These are phyloP conservation scores for Halcyon leucocephala DNA, from an alignment of 2,797 vertebrate genomes.

Conservation along the genomic window DNA sequence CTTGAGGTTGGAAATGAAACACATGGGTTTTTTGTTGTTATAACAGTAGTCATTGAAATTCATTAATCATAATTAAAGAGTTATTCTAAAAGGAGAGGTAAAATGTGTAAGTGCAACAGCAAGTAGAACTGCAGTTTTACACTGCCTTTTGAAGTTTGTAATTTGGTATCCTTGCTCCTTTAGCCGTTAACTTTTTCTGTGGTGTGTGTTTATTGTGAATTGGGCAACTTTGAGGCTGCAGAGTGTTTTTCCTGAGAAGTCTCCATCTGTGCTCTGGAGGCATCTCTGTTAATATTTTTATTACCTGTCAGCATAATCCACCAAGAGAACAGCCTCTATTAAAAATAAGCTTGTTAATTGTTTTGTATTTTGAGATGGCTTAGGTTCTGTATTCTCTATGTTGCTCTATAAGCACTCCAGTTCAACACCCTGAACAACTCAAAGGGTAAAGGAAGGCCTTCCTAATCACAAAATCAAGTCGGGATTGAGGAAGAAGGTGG, in stretches of 20 bases:
- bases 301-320: background rate
- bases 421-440: background rate
- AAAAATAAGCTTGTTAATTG: background rate
- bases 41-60: background rate
- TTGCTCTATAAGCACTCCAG: background rate
- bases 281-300: background rate
- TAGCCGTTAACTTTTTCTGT: background rate
- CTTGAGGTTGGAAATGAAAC: constrained; percentile 33
- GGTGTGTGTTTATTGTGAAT: background rate
- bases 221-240: background rate
- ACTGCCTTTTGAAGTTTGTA: background rate
- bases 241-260: background rate
- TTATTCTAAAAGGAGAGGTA: background rate
- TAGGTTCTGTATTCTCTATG: background rate
- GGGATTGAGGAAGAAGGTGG: background rate
- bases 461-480: background rate
- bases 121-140: background rate
- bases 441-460: background rate
- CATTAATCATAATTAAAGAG: background rate
- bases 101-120: background rate
- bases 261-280: background rate
- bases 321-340: background rate
- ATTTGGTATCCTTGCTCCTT: background rate
- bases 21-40: background rate
- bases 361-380: background rate